Evolutionary conservation across 2,113 vertebrate species (phyloP).

Genomic region (Vidua chalybeata): DNA sequence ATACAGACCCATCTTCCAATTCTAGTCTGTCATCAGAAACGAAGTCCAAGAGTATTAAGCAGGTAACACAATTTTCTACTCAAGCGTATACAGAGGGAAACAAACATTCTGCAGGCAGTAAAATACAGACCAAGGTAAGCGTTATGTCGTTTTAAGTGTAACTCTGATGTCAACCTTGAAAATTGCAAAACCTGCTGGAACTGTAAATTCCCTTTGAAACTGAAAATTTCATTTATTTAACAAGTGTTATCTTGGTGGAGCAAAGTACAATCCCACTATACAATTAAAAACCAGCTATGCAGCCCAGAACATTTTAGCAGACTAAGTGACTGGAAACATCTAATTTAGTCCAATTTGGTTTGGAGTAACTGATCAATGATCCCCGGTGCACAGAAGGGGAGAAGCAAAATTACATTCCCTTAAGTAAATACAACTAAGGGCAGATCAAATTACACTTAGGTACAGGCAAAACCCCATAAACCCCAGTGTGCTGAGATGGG

Average conservation of each 20-base stretch:
- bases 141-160: rapidly evolving
- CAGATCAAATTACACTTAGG: background rate
- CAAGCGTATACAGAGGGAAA: background rate
- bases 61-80: background rate
- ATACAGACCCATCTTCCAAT: background rate
- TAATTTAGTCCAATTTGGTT: background rate
- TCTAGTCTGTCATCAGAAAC: background rate
- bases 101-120: background rate
- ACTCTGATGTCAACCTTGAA: background rate
- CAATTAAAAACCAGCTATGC: background rate
- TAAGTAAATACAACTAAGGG: background rate
- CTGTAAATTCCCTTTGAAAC: background rate
- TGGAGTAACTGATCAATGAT: background rate
- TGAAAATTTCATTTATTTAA: background rate
- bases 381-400: background rate
- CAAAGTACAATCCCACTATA: background rate
- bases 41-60: background rate
- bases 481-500: background rate
- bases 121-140: background rate
- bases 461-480: background rate
- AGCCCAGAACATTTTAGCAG: background rate
- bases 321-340: background rate
- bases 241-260: background rate
- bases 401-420: background rate
- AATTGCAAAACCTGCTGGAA: background rate